Evolutionary conservation across 2,113 vertebrate species (phyloP).

Genomic region (Protobothrops flavoviridis): DNA sequence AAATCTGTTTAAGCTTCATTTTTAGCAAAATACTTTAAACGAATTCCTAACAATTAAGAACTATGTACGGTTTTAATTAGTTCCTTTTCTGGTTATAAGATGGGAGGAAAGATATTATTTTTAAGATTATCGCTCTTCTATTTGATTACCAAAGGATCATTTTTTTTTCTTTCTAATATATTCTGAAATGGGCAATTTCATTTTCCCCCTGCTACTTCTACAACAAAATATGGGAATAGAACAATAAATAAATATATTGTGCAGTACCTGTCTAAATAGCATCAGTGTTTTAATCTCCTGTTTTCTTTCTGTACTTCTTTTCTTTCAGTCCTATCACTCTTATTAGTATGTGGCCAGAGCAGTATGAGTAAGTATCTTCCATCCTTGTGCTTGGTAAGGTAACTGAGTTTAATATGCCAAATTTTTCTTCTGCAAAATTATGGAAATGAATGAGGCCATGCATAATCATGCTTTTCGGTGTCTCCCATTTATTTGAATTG

Average conservation of each 20-base stretch:
- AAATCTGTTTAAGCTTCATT: neutral
- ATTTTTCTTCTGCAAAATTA: neutral
- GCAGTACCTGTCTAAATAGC: conserved; percentile 42
- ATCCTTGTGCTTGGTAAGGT: neutral
- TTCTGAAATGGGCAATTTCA: conserved; percentile 31
- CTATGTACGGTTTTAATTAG: neutral
- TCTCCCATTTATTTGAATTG: neutral
- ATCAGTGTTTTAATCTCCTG: conserved; percentile 63
- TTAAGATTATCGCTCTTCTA: neutral
- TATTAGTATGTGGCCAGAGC: conserved; percentile 99
- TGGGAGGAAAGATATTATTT: neutral
- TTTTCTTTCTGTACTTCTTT: conserved; percentile 70
- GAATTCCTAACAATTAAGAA: neutral
- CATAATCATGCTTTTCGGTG: neutral
- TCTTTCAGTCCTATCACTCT: conserved; percentile 93
- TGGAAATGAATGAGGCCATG: neutral
- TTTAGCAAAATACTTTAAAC: neutral
- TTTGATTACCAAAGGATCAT: neutral
- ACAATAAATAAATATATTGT: conserved; percentile 23
- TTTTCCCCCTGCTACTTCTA: neutral
- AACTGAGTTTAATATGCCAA: neutral
- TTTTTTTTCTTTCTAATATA: neutral
- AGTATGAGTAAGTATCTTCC: conserved; percentile 94
- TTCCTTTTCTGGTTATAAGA: neutral
- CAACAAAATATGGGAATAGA: neutral